Percentiles rank a stretch among this genome's conserved stretches.
Evolutionary conservation across 2,888 invertebrate species (phyloP).

Genomic region (Morinoia aosen): DNA sequence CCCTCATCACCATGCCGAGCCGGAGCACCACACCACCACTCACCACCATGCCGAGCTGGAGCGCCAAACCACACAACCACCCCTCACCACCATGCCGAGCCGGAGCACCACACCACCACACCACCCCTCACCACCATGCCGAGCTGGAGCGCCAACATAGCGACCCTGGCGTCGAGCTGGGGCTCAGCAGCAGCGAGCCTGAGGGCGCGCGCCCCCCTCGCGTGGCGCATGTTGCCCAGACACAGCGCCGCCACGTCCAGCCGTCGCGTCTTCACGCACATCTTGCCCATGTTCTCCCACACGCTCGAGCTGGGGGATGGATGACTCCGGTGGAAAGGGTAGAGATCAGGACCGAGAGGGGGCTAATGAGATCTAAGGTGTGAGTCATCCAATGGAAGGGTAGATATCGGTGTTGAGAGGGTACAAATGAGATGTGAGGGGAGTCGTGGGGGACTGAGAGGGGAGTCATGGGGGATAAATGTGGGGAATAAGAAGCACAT

Average conservation of each 20-base stretch:
- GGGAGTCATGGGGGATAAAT: not conserved
- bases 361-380: not conserved
- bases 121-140: constrained; percentile 81
- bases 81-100: no score
- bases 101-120: no score
- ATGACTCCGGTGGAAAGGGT: not conserved
- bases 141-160: constrained; percentile 89
- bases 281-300: constrained; percentile 95
- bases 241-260: constrained; percentile 96
- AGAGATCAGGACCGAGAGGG: not conserved
- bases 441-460: not conserved
- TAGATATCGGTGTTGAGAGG: no score
- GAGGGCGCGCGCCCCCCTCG: constrained; percentile 70
- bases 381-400: not conserved
- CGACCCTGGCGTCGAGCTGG: constrained; percentile 86
- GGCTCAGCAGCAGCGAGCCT: constrained; percentile 77
- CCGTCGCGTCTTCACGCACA: constrained; percentile 93
- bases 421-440: constrained; percentile 67
- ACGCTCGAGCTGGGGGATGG: constrained; percentile 78
- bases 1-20: no score
- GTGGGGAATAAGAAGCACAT: not conserved
- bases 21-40: no score
- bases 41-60: no score
- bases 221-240: constrained; percentile 87
- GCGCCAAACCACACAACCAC: no score